These are phyloP conservation scores for Siniperca chuatsi DNA, from an alignment of 2,113 vertebrate species.

Conservation along the genomic window DNA sequence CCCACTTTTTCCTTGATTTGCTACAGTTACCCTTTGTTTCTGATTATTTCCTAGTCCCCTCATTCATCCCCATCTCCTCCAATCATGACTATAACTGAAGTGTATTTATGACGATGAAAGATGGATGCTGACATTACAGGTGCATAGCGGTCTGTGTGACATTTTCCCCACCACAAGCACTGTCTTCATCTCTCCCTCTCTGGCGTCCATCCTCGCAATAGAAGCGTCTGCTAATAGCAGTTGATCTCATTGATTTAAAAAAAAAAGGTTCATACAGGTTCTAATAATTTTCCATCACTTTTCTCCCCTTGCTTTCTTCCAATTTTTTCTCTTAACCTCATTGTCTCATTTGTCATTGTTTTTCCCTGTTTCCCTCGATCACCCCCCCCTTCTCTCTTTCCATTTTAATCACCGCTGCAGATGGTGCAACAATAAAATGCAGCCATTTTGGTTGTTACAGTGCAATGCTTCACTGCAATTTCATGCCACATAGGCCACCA, in stretches of 20 bases:
- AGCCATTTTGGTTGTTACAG: conserved; percentile 45
- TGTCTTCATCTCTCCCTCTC: background rate
- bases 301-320: background rate
- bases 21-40: conserved; percentile 20
- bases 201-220: background rate
- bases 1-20: background rate
- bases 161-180: background rate
- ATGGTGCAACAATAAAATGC: conserved; percentile 23
- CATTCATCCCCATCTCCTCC: conserved; percentile 29
- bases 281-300: conserved; percentile 1
- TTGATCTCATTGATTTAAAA: conserved; percentile 5
- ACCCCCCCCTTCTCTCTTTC: conserved; percentile 3
- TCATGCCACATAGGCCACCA: conserved; percentile 8
- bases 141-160: background rate
- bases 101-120: conserved; percentile 30
- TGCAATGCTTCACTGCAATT: conserved; percentile 23
- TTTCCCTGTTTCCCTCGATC: conserved; percentile 19
- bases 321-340: background rate
- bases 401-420: conserved; percentile 22
- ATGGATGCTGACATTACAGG: conserved; percentile 27
- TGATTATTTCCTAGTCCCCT: conserved; percentile 13
- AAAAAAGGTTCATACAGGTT: conserved; percentile 23
- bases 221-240: background rate
- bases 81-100: conserved; percentile 12
- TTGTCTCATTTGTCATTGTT: conserved; percentile 39